These are phyloP conservation scores for Globodera rostochiensis DNA, from an alignment of 1,140 invertebrate genomes.

Conservation along the genomic window DNA sequence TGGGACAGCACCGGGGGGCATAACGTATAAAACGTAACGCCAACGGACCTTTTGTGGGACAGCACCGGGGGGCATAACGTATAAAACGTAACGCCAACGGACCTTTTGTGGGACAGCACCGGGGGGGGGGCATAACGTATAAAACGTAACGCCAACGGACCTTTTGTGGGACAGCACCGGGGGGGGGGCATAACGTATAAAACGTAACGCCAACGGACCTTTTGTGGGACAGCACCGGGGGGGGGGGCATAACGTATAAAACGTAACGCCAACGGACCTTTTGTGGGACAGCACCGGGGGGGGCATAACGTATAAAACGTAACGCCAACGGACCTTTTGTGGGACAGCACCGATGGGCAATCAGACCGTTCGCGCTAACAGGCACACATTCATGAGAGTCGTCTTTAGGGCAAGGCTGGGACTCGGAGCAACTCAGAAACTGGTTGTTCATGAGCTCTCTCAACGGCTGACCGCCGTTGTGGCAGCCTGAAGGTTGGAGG, in stretches of 20 bases:
- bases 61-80: slow-evolving; percentile 50
- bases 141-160: no score
- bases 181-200: no score
- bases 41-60: slow-evolving; percentile 56
- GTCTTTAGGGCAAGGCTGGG: slow-evolving; percentile 44
- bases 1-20: slow-evolving; percentile 59
- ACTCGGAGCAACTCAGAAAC: slow-evolving; percentile 52
- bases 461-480: slow-evolving; percentile 62
- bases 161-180: no score
- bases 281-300: not conserved
- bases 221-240: no score
- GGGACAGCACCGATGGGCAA: slow-evolving; percentile 59
- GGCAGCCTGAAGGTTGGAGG: slow-evolving; percentile 44
- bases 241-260: no score
- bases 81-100: not conserved
- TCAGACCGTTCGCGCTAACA: slow-evolving; percentile 57
- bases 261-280: no score
- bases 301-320: no score
- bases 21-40: no score
- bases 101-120: slow-evolving; percentile 62
- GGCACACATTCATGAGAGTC: slow-evolving; percentile 58
- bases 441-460: slow-evolving; percentile 56
- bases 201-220: slow-evolving; percentile 22
- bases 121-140: slow-evolving; percentile 11
- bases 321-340: slow-evolving; percentile 50